phyloP scores from a whole-genome alignment of 2,888 invertebrate genomes.

The Arge pagana region DNA sequence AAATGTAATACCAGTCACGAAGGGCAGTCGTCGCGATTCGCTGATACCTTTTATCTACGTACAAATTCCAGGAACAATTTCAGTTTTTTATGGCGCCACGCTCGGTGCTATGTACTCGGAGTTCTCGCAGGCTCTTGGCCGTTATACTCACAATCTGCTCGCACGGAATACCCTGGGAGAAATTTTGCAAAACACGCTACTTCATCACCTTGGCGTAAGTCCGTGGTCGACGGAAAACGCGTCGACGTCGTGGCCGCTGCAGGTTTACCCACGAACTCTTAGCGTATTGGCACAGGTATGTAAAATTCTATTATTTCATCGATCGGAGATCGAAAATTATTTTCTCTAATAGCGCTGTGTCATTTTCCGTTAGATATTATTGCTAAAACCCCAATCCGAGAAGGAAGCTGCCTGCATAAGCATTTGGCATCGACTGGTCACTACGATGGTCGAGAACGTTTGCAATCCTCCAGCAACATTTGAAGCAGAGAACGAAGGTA shows the following conservation, averaged over 20 bases:
- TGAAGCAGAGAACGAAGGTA: constrained; percentile 77
- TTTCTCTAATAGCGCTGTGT: constrained; percentile 25
- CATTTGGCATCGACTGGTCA: constrained; percentile 90
- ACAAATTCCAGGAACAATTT: constrained; percentile 67
- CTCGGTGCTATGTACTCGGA: constrained; percentile 74
- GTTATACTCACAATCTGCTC: constrained; percentile 77
- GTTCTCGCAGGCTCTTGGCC: constrained; percentile 78
- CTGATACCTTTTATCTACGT: background rate
- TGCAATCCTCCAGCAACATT: constrained; percentile 67
- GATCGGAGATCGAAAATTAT: background rate
- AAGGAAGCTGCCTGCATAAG: constrained; percentile 88
- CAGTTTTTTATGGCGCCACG: constrained; percentile 73
- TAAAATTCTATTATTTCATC: background rate
- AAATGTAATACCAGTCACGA: too few relatives aligned
- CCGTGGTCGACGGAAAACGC: constrained; percentile 70
- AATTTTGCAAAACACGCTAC: constrained; percentile 71
- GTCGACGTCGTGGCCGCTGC: constrained; percentile 73
- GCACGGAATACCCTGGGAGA: constrained; percentile 72
- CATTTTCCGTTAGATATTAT: constrained; percentile 63
- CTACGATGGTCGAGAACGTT: constrained; percentile 86
- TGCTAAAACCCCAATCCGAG: constrained; percentile 80
- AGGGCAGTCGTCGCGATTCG: too few relatives aligned
- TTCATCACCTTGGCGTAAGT: constrained; percentile 76
- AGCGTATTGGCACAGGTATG: constrained; percentile 80
- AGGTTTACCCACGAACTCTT: constrained; percentile 76